Base-by-base conservation (phyloP, 2,113 vertebrate genomes). In the Seriola rivoliana region DNA sequence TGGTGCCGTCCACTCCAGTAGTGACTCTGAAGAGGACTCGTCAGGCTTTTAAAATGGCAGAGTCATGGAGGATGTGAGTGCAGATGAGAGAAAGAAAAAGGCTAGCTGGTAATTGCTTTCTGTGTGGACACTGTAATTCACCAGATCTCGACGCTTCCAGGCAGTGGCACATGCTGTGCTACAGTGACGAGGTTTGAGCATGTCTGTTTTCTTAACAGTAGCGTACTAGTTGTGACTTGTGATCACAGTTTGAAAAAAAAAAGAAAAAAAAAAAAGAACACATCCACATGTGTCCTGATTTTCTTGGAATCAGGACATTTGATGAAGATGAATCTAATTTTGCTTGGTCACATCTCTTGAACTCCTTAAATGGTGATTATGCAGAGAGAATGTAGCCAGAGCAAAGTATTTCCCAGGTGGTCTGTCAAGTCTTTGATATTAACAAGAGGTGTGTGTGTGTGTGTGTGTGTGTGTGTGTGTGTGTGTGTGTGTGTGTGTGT, bases 291-390 rank as follows among this genome's bases (percentile, higher is more conserved):
- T 57, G 50, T 59, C 23, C 58, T 67, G 38, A 19, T 59, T 6
- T 29, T 75, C 10, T 17, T 74, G 62, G 52, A 78, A 57, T 23
- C 23, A 23, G 23, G 23, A 72, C 14, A 52, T 17, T 36, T 71
- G 54, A 69, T 70, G 54, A 75, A 59, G 63, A 60, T 70, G 38
- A 82, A 75, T 62, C 21, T 74, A 64, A 76, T 75, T 55, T n/a
- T 54, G 16, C 32, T 5, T 23, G n/a, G 25, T 74, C 36, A 38
- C 66, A 29, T 59, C 16, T 52, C n/a, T 76, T 38, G 11, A 76
- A 50, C 9, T 5, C 48, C 19, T 48, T 48, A 25, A 55, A 72
- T 54, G 19, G 64, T 29, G 65, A 83, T 71, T 46, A 65, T 64
- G 38, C 60, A 60, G 13, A 36, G 14, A 40, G 21, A 60, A 67